A percentile compares a stretch with the other conserved stretches of the same genome.
Evolutionary conservation across 1,140 invertebrate genomes (phyloP).

Genomic region (Cydia splendana): DNA sequence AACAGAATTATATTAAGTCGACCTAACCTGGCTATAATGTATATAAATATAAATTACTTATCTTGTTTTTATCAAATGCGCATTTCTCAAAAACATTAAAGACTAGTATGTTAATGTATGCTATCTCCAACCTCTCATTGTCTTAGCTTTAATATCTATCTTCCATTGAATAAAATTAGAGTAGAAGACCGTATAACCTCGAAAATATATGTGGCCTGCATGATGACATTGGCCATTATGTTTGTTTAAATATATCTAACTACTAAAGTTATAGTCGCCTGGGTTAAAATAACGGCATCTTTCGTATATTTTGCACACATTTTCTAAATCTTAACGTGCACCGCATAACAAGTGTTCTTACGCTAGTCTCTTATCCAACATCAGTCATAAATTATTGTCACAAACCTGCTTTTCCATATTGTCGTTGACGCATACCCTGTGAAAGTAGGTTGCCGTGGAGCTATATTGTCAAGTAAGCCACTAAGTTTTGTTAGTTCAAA

Average conservation of each 20-base stretch:
- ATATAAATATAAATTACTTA: background rate
- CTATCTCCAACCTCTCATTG: background rate
- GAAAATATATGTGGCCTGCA: background rate
- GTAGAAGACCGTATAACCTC: background rate
- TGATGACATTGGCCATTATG: background rate
- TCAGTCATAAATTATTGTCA: slow-evolving; percentile 34
- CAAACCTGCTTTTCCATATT: slow-evolving; percentile 22
- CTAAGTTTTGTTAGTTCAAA: background rate
- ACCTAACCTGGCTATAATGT: background rate
- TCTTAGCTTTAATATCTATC: background rate
- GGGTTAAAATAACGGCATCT: slow-evolving; percentile 32
- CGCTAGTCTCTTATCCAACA: slow-evolving; percentile 17
- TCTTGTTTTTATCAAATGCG: background rate
- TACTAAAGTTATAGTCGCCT: background rate
- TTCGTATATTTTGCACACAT: background rate
- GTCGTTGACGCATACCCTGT: slow-evolving; percentile 27
- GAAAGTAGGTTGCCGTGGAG: background rate
- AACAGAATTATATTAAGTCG: background rate
- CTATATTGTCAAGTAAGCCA: slow-evolving; percentile 15
- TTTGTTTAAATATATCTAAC: background rate
- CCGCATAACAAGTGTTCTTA: slow-evolving; percentile 31
- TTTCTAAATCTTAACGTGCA: slow-evolving; percentile 23
- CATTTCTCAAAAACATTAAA: background rate
- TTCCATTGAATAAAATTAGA: background rate
- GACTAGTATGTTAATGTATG: background rate